Evolutionary conservation across 2,113 vertebrate species (phyloP).

Genomic region (Sula dactylatra): DNA sequence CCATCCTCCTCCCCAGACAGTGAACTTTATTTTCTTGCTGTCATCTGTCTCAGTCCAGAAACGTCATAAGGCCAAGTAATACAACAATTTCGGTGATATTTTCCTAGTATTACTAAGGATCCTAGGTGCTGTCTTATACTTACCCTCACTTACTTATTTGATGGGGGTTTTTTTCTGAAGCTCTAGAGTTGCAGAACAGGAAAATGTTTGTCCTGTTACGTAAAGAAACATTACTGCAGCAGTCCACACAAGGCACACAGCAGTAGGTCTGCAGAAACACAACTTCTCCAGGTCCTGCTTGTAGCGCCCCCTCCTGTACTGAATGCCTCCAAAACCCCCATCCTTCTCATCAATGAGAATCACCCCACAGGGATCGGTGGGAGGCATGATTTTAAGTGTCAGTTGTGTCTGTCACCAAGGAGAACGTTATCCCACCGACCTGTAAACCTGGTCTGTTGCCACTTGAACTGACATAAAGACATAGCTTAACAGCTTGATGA

Average conservation of each 20-base stretch:
- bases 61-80: background rate
- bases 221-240: background rate
- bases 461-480: background rate
- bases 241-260: background rate
- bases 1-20: background rate
- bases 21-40: background rate
- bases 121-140: background rate
- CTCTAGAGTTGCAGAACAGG: background rate
- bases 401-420: background rate
- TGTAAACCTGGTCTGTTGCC: background rate
- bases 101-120: background rate
- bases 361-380: background rate
- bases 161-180: background rate
- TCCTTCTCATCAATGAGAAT: background rate
- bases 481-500: background rate
- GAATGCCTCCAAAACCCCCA: background rate
- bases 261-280: background rate
- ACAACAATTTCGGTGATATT: background rate
- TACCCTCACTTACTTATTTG: background rate
- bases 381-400: background rate
- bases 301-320: background rate
- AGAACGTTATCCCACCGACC: background rate
- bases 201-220: accelerated
- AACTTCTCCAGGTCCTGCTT: background rate
- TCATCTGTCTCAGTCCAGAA: background rate